Percentiles rank a stretch among this genome's conserved stretches.
Conservation (phyloP, 2,113 vertebrate genomes). For the Pardalotus punctatus region DNA sequence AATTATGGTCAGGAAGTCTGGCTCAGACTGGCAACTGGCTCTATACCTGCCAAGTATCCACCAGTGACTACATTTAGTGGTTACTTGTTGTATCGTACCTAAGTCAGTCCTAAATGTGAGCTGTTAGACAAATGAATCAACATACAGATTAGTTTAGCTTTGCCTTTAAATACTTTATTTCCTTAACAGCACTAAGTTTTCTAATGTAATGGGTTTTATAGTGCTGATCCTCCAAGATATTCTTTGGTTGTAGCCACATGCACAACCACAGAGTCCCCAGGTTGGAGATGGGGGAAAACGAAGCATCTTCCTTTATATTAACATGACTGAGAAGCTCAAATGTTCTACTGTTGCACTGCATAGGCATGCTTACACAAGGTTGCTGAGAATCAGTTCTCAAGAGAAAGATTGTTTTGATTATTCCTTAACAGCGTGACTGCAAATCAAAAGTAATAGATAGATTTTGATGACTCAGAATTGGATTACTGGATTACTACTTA, state of each 20-base stretch:
- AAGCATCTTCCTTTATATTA: background rate
- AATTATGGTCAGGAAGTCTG: conserved; percentile 83
- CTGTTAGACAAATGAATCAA: background rate
- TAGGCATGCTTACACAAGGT: background rate
- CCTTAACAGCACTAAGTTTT: background rate
- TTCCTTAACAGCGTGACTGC: background rate
- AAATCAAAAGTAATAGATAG: background rate
- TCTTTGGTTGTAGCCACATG: background rate
- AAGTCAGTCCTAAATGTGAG: background rate
- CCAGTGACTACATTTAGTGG: conserved; percentile 81
- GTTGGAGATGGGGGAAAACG: background rate
- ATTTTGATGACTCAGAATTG: background rate
- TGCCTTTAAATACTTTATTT: background rate
- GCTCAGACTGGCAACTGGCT: conserved; percentile 74
- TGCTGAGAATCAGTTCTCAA: background rate
- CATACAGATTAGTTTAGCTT: background rate
- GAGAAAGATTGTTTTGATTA: background rate
- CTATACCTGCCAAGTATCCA: conserved; percentile 75
- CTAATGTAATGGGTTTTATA: background rate
- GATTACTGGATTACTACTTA: background rate
- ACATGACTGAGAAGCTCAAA: background rate
- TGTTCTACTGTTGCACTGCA: background rate
- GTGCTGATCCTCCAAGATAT: background rate
- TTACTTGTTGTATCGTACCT: conserved; percentile 81
- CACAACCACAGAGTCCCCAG: background rate